phyloP scores from a whole-genome alignment of 2,797 vertebrate species.

The Aselliscus stoliczkanus region DNA sequence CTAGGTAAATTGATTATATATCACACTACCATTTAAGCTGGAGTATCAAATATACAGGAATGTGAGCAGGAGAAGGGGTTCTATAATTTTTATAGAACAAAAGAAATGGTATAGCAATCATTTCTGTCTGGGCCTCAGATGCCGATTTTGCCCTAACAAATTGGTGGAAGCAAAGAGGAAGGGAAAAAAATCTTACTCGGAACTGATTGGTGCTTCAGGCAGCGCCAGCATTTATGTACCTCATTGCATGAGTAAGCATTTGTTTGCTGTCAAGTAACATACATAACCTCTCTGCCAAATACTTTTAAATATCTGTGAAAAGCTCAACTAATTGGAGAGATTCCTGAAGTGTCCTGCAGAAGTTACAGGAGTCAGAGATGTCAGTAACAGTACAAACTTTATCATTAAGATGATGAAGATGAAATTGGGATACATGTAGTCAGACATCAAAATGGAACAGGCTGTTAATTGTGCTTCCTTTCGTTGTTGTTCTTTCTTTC shows the following conservation, averaged over 20 bases:
- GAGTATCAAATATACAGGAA: not conserved
- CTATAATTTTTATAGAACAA: not conserved
- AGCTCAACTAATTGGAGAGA: not conserved
- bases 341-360: not conserved
- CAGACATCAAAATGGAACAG: not conserved
- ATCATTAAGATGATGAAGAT: not conserved
- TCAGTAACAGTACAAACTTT: not conserved
- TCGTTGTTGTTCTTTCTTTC: not conserved
- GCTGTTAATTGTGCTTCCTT: not conserved
- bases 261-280: not conserved
- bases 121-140: not conserved
- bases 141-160: not conserved
- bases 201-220: not conserved
- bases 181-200: not conserved
- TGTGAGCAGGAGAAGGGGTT: not conserved
- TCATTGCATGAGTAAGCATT: not conserved
- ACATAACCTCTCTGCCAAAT: not conserved
- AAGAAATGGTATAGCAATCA: not conserved
- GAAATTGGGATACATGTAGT: not conserved
- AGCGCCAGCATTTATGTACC: not conserved
- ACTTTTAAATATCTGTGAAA: not conserved
- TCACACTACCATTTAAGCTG: not conserved
- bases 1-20: not conserved
- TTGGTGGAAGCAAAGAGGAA: not conserved
- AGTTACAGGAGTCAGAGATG: not conserved